These are phyloP conservation scores for Eupelmus urozonus DNA, from an alignment of 2,888 invertebrate genomes.

Conservation along the genomic window DNA sequence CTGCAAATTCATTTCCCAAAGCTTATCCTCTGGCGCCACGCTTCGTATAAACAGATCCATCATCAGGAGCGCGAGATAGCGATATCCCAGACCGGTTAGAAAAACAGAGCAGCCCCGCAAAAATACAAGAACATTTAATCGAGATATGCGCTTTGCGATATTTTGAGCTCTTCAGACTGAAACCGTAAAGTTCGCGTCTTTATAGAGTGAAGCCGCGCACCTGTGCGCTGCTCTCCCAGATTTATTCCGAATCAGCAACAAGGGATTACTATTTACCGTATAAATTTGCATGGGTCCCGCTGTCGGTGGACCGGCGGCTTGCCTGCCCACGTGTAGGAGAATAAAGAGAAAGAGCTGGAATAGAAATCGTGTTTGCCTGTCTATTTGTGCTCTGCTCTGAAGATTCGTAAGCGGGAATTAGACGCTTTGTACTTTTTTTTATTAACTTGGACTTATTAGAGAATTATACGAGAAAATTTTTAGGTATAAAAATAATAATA, in stretches of 20 bases:
- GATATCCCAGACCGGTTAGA: too few relatives aligned
- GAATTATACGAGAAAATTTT: too few relatives aligned
- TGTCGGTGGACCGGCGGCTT: not conserved
- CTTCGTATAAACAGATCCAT: too few relatives aligned
- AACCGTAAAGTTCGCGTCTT: not conserved
- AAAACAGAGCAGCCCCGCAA: not conserved
- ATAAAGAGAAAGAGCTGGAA: slow-evolving; percentile 14
- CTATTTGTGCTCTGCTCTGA: not conserved
- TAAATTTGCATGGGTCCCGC: slow-evolving; percentile 68
- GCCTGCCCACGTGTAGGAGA: not conserved
- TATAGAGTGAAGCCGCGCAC: not conserved
- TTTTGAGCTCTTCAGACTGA: not conserved
- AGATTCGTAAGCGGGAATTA: too few relatives aligned
- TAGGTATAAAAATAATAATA: too few relatives aligned
- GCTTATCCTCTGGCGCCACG: not conserved
- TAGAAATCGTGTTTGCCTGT: not conserved
- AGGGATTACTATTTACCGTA: slow-evolving; percentile 70
- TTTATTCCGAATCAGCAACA: slow-evolving; percentile 67
- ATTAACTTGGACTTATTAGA: too few relatives aligned
- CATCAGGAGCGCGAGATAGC: too few relatives aligned
- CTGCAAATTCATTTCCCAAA: not conserved
- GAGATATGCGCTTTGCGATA: not conserved
- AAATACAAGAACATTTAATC: not conserved
- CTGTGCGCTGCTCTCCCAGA: slow-evolving; percentile 59
- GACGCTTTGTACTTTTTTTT: too few relatives aligned